These are phyloP conservation scores for Sturnus vulgaris DNA, from an alignment of 2,113 vertebrate genomes.

Conservation along the genomic window DNA sequence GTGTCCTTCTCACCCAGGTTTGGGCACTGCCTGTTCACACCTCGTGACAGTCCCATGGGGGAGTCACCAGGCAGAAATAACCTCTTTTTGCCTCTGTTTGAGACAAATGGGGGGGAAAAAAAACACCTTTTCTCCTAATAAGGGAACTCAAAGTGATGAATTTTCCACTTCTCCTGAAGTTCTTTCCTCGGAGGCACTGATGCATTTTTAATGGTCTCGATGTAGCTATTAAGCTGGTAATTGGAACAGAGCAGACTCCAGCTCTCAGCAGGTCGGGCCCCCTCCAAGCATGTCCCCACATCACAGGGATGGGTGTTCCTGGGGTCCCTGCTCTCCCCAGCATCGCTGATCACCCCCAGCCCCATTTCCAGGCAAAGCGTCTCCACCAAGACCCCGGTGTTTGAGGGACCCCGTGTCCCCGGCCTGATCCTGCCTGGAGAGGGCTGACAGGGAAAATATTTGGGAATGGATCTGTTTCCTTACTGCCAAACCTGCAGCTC, in stretches of 20 bases:
- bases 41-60: background rate
- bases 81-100: background rate
- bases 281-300: fast-evolving
- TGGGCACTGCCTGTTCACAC: background rate
- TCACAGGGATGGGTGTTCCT: background rate
- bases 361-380: background rate
- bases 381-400: fast-evolving
- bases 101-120: background rate
- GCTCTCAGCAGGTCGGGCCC: background rate
- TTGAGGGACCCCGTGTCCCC: fast-evolving
- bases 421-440: background rate
- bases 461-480: background rate
- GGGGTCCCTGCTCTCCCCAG: background rate
- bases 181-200: background rate
- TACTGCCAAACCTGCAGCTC: background rate
- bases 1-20: background rate
- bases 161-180: slow-evolving; percentile 1
- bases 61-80: background rate
- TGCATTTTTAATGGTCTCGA: slow-evolving; percentile 19
- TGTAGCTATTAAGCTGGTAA: background rate
- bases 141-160: slow-evolving; percentile 30
- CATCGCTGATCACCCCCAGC: fast-evolving
- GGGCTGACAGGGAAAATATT: background rate
- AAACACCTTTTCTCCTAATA: background rate
- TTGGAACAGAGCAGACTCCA: background rate